Evolutionary conservation across 2,888 invertebrate genomes (phyloP), one percentile per base, ranked within the genome.

Genomic region (Oligia fasciuncula): DNA sequence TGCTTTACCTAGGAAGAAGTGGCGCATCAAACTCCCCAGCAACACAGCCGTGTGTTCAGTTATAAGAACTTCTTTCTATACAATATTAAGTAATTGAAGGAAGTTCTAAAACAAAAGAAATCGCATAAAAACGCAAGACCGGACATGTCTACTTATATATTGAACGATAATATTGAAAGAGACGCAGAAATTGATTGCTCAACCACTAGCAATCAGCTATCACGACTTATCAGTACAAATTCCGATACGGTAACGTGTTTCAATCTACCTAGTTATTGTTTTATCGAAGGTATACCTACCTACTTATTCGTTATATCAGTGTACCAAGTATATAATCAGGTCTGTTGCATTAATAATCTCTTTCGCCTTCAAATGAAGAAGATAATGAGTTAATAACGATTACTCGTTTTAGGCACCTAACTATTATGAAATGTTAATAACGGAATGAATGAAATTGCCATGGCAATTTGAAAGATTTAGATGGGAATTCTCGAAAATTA

Each of bases 191-290:
- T 77, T 69, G 81, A 88, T 87, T 84, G 80, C 80, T 86, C 73
- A 82, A 86, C 67, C n/a, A 19, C 62, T 13, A 77, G 80, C 76
- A 77, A 82, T 74, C 69, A 73, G 72, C 77, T 87, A 88, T 85
- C 85, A 85, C 54, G 77, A 77, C 69, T 85, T 85, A 84, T 84
- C 84, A 84, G 77, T 69, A 75, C 68, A 62, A 85, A 88, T 88
- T 83, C 84, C 83, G 81, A 77, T 72, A 79, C 71, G 73, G 67
- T 85, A 87, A 80, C 85, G 87, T 87, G 85, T 88, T 83, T 69
- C 74, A 76, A 72, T 83, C 46, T 77, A 68, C 43, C 69, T 62
- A 78, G 75, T 79, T 83, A 79, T 83, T 88, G 81, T 88, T 82
- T 80, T 84, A 81, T 85, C 89, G 66, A 76, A 13, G 11, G 46